A percentile compares a stretch with the other conserved stretches of the same genome.
phyloP scores from a whole-genome alignment of 53 echinoderm and acorn worm genomes.

The Paracentrotus lividus region DNA sequence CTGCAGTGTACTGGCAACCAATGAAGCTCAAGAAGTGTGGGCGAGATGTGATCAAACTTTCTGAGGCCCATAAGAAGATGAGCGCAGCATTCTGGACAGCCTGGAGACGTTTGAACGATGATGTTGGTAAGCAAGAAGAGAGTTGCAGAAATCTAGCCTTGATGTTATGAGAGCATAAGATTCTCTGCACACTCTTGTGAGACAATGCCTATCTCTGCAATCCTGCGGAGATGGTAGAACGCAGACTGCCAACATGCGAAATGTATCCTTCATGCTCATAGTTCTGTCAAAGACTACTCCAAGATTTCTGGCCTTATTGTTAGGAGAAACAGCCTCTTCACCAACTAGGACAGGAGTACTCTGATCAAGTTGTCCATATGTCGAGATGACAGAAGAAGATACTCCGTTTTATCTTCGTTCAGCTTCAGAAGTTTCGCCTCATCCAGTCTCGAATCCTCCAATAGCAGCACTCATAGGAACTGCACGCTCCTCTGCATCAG shows the following conservation, averaged over 20 bases:
- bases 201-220: not conserved
- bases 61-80: not conserved
- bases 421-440: conserved; percentile 8
- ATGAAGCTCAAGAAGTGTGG: not conserved
- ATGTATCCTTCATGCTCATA: conserved; percentile 20
- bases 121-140: not conserved
- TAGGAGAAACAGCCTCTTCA: conserved; percentile 8
- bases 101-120: not conserved
- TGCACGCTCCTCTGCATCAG: conserved; percentile 1
- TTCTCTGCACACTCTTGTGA: not conserved
- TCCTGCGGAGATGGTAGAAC: not conserved
- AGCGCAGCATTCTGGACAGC: not conserved
- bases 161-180: not conserved
- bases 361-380: not conserved
- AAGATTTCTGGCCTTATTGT: conserved; percentile 2
- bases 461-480: conserved; percentile 1
- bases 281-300: conserved; percentile 40
- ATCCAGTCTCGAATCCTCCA: conserved; percentile 7
- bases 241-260: conserved; percentile 22
- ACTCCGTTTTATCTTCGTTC: conserved; percentile 16
- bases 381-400: conserved; percentile 20
- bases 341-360: not conserved
- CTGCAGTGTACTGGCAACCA: too few species aligned
- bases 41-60: too few species aligned
- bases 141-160: not conserved